A percentile compares a stretch with the other conserved stretches of the same genome.
Evolutionary conservation across 2,113 vertebrate species (phyloP).

Genomic region (Lasiurus cinereus): DNA sequence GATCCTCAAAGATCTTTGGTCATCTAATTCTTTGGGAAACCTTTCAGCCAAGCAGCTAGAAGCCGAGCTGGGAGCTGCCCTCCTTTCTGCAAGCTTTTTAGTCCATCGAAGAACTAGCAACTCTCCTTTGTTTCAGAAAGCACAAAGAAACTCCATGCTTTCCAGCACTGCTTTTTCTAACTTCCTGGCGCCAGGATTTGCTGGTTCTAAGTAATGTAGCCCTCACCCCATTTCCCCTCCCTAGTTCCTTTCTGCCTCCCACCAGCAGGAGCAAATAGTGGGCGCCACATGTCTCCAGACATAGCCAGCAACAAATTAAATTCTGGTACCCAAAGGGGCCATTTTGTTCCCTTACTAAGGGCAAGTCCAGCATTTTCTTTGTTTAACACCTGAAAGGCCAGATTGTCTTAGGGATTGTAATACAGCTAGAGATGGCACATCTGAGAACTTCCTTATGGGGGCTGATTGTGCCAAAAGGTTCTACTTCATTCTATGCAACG

Average conservation of each 20-base stretch:
- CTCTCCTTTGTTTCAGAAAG: neutral
- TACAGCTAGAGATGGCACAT: neutral
- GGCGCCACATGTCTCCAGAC: neutral
- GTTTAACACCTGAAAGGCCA: neutral
- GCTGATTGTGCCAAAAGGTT: slow-evolving; percentile 14
- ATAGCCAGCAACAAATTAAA: slow-evolving; percentile 7
- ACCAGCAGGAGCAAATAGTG: neutral
- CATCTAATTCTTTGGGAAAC: neutral
- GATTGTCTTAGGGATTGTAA: neutral
- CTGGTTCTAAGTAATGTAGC: neutral
- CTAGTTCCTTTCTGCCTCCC: neutral
- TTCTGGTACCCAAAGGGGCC: neutral
- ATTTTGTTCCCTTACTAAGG: slow-evolving; percentile 26
- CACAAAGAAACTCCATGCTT: neutral
- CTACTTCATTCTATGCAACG: neutral
- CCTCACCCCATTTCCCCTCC: neutral
- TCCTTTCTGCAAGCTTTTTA: neutral
- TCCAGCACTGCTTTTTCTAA: neutral
- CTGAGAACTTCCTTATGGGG: neutral
- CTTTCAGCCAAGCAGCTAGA: neutral
- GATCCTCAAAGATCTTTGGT: neutral
- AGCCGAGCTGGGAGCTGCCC: neutral
- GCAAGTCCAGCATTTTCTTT: neutral
- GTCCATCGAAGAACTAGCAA: neutral
- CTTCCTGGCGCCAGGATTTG: neutral